Evolutionary conservation across 2,797 vertebrate genomes (phyloP), one percentile per base, ranked within the genome.

Genomic region (Lagocephalus sceleratus): DNA sequence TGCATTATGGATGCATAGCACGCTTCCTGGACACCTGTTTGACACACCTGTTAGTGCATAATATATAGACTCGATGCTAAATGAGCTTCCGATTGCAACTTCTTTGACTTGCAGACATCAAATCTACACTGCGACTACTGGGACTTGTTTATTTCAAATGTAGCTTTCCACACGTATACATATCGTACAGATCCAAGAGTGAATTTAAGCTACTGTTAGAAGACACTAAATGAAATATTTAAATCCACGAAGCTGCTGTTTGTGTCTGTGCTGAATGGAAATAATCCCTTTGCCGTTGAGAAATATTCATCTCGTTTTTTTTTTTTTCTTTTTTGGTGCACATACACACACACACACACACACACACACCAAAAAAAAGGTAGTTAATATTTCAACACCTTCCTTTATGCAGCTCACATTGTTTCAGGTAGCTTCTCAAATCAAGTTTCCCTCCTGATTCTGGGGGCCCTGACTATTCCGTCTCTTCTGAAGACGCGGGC

Each of bases 11-110:
- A 71, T 44, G 65, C 56, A 51, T 68, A 47, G 65, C 42, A 41
- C 45, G 68, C 80, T 85, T 90, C 89, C 83, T 82, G 83, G 71
- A 88, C 87, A 89, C 85, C 85, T 89, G 84, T 83, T 88, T 75
- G 60, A 62, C 57, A 85, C 85, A 88, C 81, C 87, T 89, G 86
- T 84, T 85, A 57, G 75, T 51, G 48, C 70, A 75, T 29, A 59
- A 71, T 66, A 50, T 60, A 57, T 38, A 35, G 47, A 71, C 63
- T 50, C 32, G 40, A 73, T 63, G 53, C 71, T 61, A 73, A 78
- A 69, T 52, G 32, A 66, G 69, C 64, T 64, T 73, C 75, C 53
- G 58, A 72, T 49, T 48, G 58, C 63, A 62, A 59, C 57, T 41
- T 65, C 47, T 53, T 32, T 20, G 57, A 52, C 22, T 26, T 5